Evolutionary conservation across 2,113 vertebrate species (phyloP).

Genomic region (Dolichallabes microphthalmus): DNA sequence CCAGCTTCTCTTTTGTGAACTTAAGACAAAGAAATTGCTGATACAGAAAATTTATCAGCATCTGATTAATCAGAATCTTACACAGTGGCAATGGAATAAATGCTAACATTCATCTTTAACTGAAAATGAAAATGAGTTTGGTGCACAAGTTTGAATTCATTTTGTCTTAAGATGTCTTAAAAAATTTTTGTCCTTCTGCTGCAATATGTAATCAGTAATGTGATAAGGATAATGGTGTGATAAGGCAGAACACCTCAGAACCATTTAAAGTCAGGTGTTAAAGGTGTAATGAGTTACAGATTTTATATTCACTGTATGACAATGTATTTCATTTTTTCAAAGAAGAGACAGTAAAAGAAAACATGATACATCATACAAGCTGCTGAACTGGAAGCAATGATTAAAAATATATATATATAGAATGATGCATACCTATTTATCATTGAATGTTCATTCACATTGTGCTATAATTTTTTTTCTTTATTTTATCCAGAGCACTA

Average conservation of each 20-base stretch:
- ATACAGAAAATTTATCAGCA: neutral
- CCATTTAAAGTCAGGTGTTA: neutral
- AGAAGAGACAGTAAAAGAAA: too few relatives aligned
- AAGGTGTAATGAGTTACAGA: neutral
- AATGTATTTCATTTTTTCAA: too few relatives aligned
- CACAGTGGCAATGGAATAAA: neutral
- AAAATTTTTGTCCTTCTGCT: neutral
- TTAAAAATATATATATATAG: neutral
- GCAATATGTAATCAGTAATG: neutral
- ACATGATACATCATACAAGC: too few relatives aligned
- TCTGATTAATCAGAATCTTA: neutral
- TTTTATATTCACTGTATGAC: too few relatives aligned
- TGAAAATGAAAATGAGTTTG: neutral
- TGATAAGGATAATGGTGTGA: neutral
- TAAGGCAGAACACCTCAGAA: neutral
- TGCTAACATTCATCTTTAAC: neutral
- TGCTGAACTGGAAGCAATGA: too few relatives aligned
- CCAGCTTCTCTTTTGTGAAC: neutral
- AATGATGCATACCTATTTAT: neutral
- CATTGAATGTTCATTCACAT: neutral
- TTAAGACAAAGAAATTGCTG: neutral
- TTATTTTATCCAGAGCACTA: neutral
- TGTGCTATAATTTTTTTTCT: neutral
- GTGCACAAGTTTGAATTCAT: neutral
- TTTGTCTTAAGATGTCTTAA: neutral